Conservation (phyloP, 2,888 invertebrate genomes). For the Morinoia aosen region DNA sequence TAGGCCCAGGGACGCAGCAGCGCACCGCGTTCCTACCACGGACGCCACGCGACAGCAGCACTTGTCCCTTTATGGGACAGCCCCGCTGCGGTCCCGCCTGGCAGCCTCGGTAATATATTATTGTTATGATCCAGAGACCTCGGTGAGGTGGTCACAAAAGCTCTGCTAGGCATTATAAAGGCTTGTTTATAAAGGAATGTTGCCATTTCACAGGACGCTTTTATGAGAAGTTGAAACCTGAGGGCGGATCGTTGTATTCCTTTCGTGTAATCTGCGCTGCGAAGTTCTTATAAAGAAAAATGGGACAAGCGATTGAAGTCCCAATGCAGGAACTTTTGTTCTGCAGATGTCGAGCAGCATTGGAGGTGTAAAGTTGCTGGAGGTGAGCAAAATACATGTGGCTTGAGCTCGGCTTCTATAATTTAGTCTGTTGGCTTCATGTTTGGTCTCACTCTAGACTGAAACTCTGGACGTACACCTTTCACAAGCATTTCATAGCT, state of each 20-base stretch:
- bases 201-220: not conserved
- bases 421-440: not conserved
- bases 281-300: not conserved
- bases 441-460: not conserved
- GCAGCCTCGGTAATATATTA: not conserved
- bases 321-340: not conserved
- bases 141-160: not conserved
- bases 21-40: not conserved
- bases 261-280: not conserved
- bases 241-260: not conserved
- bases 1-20: not conserved
- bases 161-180: not conserved
- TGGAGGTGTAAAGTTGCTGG: not conserved
- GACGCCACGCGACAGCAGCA: not conserved
- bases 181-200: not conserved
- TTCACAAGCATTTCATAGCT: not conserved
- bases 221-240: not conserved
- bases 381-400: not conserved
- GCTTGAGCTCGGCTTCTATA: not conserved
- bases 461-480: not conserved
- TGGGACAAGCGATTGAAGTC: not conserved
- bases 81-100: not conserved
- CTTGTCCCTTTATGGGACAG: conserved; percentile 23
- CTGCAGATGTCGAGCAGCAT: not conserved
- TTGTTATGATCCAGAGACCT: conserved; percentile 9